Conservation (phyloP, 1,140 invertebrate genomes). For the Drosophila repletoides region DNA sequence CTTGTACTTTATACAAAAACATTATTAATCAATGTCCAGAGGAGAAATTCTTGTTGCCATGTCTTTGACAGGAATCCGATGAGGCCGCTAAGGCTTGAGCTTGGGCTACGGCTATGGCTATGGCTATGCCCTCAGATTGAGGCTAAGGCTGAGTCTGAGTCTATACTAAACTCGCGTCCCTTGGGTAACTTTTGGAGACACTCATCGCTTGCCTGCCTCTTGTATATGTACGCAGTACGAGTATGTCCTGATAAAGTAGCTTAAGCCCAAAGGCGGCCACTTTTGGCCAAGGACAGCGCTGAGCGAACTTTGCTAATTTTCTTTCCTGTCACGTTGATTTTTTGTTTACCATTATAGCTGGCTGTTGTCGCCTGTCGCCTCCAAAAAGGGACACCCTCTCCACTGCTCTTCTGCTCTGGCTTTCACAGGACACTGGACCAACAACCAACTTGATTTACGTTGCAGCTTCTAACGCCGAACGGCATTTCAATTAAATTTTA, state of each 20-base stretch:
- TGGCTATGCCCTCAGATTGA: constrained; percentile 21
- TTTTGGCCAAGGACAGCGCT: constrained; percentile 43
- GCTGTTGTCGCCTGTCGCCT: constrained; percentile 72
- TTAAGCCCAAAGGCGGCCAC: constrained; percentile 52
- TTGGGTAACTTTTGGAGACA: constrained; percentile 39
- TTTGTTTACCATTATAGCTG: constrained; percentile 79
- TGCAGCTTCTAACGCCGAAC: constrained; percentile 47
- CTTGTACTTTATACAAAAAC: constrained; percentile 59
- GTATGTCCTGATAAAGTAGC: constrained; percentile 54
- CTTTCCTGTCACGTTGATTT: constrained; percentile 81
- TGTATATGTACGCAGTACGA: neutral
- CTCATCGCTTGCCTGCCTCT: constrained; percentile 1
- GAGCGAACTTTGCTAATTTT: constrained; percentile 78
- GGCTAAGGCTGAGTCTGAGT: constrained; percentile 19
- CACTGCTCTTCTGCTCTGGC: neutral
- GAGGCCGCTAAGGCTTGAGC: constrained; percentile 18
- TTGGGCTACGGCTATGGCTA: constrained; percentile 15
- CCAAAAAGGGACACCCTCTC: constrained; percentile 13
- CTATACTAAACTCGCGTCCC: constrained; percentile 65
- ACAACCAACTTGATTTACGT: constrained; percentile 68
- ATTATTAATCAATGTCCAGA: constrained; percentile 79
- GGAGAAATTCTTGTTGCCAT: constrained; percentile 47
- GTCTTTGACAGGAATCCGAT: constrained; percentile 56
- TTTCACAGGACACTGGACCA: constrained; percentile 19
- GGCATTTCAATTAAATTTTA: constrained; percentile 82